A percentile compares a stretch with the other conserved stretches of the same genome.
phyloP scores from a whole-genome alignment of 2,888 invertebrate species.

The Netelia virgata region DNA sequence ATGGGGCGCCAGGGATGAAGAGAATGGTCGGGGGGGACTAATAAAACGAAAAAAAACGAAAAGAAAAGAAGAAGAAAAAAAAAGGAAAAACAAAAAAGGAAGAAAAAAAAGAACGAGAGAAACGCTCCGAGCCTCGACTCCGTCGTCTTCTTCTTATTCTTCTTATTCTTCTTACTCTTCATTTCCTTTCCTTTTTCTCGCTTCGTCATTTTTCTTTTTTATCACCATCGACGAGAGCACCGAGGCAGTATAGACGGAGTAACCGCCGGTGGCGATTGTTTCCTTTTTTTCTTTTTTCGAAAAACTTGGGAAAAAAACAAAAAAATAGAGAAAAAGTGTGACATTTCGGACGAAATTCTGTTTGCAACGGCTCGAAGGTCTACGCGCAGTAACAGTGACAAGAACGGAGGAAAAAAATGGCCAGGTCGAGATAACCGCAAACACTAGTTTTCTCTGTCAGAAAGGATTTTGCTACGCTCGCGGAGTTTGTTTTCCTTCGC shows the following conservation, averaged over 20 bases:
- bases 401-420: neutral
- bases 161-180: neutral
- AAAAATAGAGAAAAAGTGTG: neutral
- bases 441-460: slow-evolving; percentile 30
- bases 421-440: slow-evolving; percentile 11
- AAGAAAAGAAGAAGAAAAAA: slow-evolving; percentile 36
- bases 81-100: neutral
- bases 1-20: slow-evolving; percentile 15
- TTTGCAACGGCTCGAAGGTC: slow-evolving; percentile 23
- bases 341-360: slow-evolving; percentile 13
- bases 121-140: slow-evolving; percentile 31
- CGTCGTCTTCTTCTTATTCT: slow-evolving; percentile 32
- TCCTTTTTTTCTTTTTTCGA: neutral
- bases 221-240: slow-evolving; percentile 15
- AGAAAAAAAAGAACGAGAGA: slow-evolving; percentile 13
- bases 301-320: slow-evolving; percentile 21
- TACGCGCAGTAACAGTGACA: slow-evolving; percentile 36
- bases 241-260: slow-evolving; percentile 49
- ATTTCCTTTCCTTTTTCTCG: slow-evolving; percentile 3
- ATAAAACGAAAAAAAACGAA: slow-evolving; percentile 29
- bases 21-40: slow-evolving; percentile 16
- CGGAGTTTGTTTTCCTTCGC: slow-evolving; percentile 38
- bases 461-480: slow-evolving; percentile 6
- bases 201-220: slow-evolving; percentile 14
- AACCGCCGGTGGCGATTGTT: slow-evolving; percentile 17